Base-by-base conservation (phyloP, 2,797 vertebrate genomes). In the Gambelia wislizenii region DNA sequence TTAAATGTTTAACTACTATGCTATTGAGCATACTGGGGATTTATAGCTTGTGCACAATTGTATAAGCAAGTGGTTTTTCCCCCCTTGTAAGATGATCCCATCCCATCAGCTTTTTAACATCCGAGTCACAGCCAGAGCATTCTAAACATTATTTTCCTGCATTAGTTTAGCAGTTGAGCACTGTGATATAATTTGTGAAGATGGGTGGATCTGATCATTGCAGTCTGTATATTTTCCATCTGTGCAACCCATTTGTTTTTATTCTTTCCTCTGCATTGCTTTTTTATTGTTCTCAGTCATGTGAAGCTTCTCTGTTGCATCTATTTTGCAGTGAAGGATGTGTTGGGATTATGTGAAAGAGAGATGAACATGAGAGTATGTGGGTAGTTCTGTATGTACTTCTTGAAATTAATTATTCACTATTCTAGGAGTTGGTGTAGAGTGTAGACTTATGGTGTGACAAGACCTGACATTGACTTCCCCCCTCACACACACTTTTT, bases 251-350 rank as follows among this genome's bases (percentile, higher is more conserved):
- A 52, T 59, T 80, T 42, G 30, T 70, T 13, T 77, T 67, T 74
- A 4, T 83, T 33, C 30, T 8, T 5, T 89, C 80, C 75, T 75
- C 75, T 1, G 0, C 0, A 14, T 59, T 85, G 83, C 4, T 20
- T 42, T 3, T 44, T 52, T 27, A 72, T 13, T 27, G n/a, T 85
- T 36, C 49, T 75, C 54, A 76, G 36, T 69, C n/a, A 64, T 69
- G 76, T 52, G 49, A 1, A 1, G 0, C 16, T 0, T 0, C 44
- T 89, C 6, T 0, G 10, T 27, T 82, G 0, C 9, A 85, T 59
- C 27, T 75, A 7, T 33, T 87, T 70, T n/a, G 72, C 42, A 54
- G 74, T 56, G 27, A 36, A 36, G 12, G 52, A 78, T 67, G 44
- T 75, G 59, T 30, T 75, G 64, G 75, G 14, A 36, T 2, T 70